These are phyloP conservation scores for Hydrotaea diabolus DNA, from an alignment of 2,888 invertebrate species.

Conservation along the genomic window DNA sequence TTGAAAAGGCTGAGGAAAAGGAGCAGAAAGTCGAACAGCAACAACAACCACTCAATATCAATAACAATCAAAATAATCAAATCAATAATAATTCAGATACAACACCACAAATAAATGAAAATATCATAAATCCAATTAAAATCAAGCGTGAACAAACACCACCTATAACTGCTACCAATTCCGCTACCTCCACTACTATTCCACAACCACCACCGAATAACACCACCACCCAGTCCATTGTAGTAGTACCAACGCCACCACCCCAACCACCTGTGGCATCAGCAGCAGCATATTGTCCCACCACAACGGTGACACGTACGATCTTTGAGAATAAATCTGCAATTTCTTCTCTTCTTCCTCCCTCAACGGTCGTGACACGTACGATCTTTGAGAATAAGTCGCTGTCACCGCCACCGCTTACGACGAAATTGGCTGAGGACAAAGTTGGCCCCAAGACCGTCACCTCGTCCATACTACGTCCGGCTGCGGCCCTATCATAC, in stretches of 20 bases:
- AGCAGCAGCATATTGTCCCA: constrained; percentile 52
- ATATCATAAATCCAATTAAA: constrained; percentile 7
- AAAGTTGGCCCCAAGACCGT: constrained; percentile 57
- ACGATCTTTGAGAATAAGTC: constrained; percentile 26
- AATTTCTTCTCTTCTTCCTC: not conserved
- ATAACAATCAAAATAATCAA: constrained; percentile 54
- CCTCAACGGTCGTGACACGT: constrained; percentile 1
- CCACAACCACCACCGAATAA: constrained; percentile 37
- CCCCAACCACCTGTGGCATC: constrained; percentile 27
- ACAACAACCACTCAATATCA: constrained; percentile 66
- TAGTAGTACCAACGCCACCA: constrained; percentile 10
- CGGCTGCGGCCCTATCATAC: constrained; percentile 4
- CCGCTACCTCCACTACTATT: constrained; percentile 53
- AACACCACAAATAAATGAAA: constrained; percentile 51
- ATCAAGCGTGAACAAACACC: constrained; percentile 64
- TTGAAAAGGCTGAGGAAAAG: constrained; percentile 33
- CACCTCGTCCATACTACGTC: constrained; percentile 58
- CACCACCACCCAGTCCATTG: constrained; percentile 6
- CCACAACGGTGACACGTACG: constrained; percentile 61
- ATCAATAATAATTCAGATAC: constrained; percentile 48
- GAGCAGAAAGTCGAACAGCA: constrained; percentile 59
- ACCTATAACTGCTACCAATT: constrained; percentile 43
- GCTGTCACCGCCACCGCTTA: not conserved
- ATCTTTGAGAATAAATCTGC: constrained; percentile 55
- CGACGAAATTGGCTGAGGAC: constrained; percentile 52